Evolutionary conservation across 2,888 invertebrate species (phyloP).

Genomic region (Ctenicera cuprea): DNA sequence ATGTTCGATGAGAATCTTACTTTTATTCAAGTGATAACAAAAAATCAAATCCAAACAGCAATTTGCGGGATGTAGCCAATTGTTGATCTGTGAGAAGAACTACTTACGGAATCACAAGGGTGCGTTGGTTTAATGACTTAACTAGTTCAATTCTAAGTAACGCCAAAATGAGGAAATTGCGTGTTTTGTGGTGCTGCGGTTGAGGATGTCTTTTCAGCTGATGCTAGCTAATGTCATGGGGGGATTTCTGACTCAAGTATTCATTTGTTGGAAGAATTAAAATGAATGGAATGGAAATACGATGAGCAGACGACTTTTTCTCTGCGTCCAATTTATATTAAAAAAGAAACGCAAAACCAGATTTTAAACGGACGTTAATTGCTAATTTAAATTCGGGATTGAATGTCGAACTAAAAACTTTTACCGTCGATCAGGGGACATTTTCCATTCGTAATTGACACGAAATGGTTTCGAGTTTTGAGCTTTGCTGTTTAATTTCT

Average conservation of each 20-base stretch:
- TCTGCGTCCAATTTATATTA: constrained; percentile 30
- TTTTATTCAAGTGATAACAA: too few species aligned
- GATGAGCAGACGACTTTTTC: constrained; percentile 19
- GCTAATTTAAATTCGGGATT: constrained; percentile 32
- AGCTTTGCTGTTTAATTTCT: constrained; percentile 10
- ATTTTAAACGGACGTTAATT: constrained; percentile 24
- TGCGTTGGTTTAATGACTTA: constrained; percentile 19
- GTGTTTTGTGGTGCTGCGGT: constrained; percentile 23
- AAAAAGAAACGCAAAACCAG: constrained; percentile 17
- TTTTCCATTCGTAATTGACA: constrained; percentile 22
- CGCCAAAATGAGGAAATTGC: constrained; percentile 34
- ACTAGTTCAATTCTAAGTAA: constrained; percentile 21
- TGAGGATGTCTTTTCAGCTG: constrained; percentile 31
- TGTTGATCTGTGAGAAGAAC: neutral
- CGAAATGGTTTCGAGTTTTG: constrained; percentile 12
- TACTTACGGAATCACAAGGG: constrained; percentile 7
- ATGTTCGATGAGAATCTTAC: too few species aligned
- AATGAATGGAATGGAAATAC: constrained; percentile 25
- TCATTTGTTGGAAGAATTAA: constrained; percentile 31
- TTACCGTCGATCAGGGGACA: constrained; percentile 11
- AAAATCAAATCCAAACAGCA: too few species aligned
- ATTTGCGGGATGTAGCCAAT: neutral
- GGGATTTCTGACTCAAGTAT: constrained; percentile 28
- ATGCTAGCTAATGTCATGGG: constrained; percentile 25
- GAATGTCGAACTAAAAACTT: constrained; percentile 23